Evolutionary conservation across 2,888 invertebrate genomes (phyloP).

Genomic region (Caenorhabditis sulstoni): DNA sequence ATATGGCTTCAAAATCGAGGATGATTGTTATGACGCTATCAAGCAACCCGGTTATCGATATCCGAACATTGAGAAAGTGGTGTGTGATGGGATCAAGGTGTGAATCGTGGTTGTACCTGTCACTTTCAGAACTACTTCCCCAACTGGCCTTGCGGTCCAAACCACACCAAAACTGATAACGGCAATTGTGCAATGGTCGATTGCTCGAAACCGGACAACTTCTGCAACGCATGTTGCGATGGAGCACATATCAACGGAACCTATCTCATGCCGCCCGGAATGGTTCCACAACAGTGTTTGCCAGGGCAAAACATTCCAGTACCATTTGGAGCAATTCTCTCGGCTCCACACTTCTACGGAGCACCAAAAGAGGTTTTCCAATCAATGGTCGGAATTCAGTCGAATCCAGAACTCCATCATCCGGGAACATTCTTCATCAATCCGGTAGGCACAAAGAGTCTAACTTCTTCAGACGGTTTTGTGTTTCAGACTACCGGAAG

Average conservation of each 20-base stretch:
- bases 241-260: slow-evolving; percentile 57
- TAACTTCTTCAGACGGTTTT: not conserved
- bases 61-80: slow-evolving; percentile 64
- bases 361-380: slow-evolving; percentile 65
- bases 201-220: slow-evolving; percentile 52
- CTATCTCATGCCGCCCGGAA: slow-evolving; percentile 70
- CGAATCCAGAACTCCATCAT: slow-evolving; percentile 58
- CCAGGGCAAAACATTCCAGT: slow-evolving; percentile 66
- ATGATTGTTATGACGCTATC: slow-evolving; percentile 67
- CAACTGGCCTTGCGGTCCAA: slow-evolving; percentile 65
- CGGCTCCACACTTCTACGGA: slow-evolving; percentile 73
- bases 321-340: slow-evolving; percentile 71
- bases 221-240: slow-evolving; percentile 59
- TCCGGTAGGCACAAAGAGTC: slow-evolving; percentile 56
- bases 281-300: slow-evolving; percentile 71
- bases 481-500: slow-evolving; percentile 68
- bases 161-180: slow-evolving; percentile 54
- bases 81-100: slow-evolving; percentile 16
- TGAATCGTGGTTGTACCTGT: not conserved
- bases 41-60: slow-evolving; percentile 66
- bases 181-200: slow-evolving; percentile 51
- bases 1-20: slow-evolving; percentile 63
- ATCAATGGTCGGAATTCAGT: slow-evolving; percentile 64
- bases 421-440: slow-evolving; percentile 71
- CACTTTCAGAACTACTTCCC: slow-evolving; percentile 69